phyloP scores from a whole-genome alignment of 2,888 invertebrate genomes.

The Lasioglossum villosulum region DNA sequence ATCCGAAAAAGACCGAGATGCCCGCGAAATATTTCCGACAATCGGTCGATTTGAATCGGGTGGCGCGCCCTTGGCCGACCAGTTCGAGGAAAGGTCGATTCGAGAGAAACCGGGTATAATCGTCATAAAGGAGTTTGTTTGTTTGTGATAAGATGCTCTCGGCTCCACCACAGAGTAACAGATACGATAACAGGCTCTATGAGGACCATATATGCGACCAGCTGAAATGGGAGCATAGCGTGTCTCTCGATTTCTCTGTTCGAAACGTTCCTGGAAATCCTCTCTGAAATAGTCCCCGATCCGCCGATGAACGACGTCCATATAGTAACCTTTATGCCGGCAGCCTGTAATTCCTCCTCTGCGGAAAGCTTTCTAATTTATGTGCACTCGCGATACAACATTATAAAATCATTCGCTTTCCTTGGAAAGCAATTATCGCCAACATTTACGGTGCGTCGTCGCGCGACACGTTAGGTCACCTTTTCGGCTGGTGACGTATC shows the following conservation, averaged over 20 bases:
- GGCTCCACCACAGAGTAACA: constrained; percentile 55
- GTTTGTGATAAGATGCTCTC: constrained; percentile 53
- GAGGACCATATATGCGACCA: constrained; percentile 49
- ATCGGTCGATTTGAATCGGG: constrained; percentile 42
- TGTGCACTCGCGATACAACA: constrained; percentile 20
- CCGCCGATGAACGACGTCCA: constrained; percentile 46
- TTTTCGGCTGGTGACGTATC: constrained; percentile 5
- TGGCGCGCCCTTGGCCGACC: constrained; percentile 50
- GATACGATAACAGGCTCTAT: constrained; percentile 54
- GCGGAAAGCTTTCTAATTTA: constrained; percentile 49
- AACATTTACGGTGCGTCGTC: constrained; percentile 3
- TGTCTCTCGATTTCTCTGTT: constrained; percentile 63
- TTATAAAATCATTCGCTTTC: constrained; percentile 51
- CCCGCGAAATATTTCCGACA: constrained; percentile 29
- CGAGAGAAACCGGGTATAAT: constrained; percentile 55
- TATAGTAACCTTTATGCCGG: constrained; percentile 48
- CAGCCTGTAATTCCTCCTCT: constrained; percentile 23
- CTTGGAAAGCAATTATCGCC: constrained; percentile 36
- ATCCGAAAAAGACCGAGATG: neutral
- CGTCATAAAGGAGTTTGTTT: constrained; percentile 61
- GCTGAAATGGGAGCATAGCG: constrained; percentile 58
- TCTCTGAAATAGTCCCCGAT: constrained; percentile 56
- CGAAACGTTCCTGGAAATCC: constrained; percentile 60
- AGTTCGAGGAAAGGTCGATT: constrained; percentile 64
- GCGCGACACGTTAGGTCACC: neutral